A percentile compares a stretch with the other conserved stretches of the same genome.
Evolutionary conservation across 2,113 vertebrate genomes (phyloP).

Genomic region (Gallinago paraguaiae): DNA sequence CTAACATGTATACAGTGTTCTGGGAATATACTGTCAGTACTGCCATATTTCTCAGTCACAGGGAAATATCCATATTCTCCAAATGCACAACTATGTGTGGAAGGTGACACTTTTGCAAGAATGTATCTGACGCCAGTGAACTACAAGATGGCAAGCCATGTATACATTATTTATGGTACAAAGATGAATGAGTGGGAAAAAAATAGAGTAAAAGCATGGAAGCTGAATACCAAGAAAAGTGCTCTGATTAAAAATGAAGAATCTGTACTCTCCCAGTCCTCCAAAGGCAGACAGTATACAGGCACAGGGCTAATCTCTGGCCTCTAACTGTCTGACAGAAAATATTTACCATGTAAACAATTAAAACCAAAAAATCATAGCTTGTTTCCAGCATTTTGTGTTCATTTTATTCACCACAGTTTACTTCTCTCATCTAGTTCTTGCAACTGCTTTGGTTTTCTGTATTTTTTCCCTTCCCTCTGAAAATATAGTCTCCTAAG

Average conservation of each 20-base stretch:
- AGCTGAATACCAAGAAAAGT: neutral
- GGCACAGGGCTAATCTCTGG: neutral
- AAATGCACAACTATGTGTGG: slow-evolving; percentile 24
- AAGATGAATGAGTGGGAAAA: neutral
- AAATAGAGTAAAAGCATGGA: neutral
- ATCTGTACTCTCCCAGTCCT: neutral
- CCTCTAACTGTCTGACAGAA: neutral
- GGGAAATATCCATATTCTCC: slow-evolving; percentile 1
- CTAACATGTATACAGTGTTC: neutral
- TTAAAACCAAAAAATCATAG: neutral
- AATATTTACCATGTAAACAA: neutral
- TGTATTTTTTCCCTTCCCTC: neutral
- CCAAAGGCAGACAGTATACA: neutral
- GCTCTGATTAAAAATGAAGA: neutral
- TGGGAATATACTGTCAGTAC: slow-evolving; percentile 2
- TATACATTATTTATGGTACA: neutral
- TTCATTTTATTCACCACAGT: neutral
- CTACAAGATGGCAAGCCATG: neutral
- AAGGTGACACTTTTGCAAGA: slow-evolving; percentile 33
- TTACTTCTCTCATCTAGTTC: neutral
- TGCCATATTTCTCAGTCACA: slow-evolving; percentile 38
- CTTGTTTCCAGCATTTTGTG: neutral
- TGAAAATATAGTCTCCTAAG: neutral
- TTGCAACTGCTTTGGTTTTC: neutral
- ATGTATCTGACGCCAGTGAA: neutral